Evolutionary conservation across 1,140 invertebrate genomes (phyloP).

Genomic region (Drosophila triauraria): DNA sequence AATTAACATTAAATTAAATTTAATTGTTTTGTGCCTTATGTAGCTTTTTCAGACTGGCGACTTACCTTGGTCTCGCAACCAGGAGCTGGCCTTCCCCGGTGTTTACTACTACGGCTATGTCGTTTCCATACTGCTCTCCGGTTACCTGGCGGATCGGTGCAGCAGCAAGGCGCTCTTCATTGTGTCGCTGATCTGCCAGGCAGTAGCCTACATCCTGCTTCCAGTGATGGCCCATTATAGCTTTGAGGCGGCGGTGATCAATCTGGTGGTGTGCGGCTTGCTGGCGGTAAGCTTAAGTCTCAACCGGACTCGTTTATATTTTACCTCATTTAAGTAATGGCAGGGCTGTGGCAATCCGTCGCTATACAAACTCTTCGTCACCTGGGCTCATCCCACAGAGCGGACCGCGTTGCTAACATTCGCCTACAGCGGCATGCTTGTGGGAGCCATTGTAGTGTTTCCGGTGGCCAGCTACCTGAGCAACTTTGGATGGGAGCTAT

Average conservation of each 20-base stretch:
- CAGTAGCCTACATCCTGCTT: conserved; percentile 49
- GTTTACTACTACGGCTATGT: conserved; percentile 76
- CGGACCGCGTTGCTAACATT: conserved; percentile 70
- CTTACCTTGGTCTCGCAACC: conserved; percentile 62
- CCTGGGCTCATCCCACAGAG: conserved; percentile 79
- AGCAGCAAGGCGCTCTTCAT: conserved; percentile 73
- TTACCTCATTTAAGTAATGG: background rate
- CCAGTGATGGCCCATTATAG: conserved; percentile 61
- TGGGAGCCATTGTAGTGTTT: conserved; percentile 66
- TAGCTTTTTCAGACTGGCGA: conserved; percentile 46
- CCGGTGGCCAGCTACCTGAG: conserved; percentile 69
- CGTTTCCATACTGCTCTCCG: conserved; percentile 61
- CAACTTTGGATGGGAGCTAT: conserved; percentile 59
- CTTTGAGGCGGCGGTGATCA: conserved; percentile 37
- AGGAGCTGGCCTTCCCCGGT: conserved; percentile 65
- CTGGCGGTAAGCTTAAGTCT: conserved; percentile 47
- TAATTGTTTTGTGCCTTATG: too few species aligned
- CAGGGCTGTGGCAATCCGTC: conserved; percentile 75
- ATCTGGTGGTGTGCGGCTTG: conserved; percentile 61
- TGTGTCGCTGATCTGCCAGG: conserved; percentile 59
- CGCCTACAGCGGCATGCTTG: conserved; percentile 68
- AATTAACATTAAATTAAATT: background rate
- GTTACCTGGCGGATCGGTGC: conserved; percentile 65
- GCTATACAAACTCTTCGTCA: conserved; percentile 73
- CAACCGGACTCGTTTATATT: background rate